Evolutionary conservation across 2,113 vertebrate genomes (phyloP), one percentile per base, ranked within the genome.

Genomic region (Hydrolagus affinis): DNA sequence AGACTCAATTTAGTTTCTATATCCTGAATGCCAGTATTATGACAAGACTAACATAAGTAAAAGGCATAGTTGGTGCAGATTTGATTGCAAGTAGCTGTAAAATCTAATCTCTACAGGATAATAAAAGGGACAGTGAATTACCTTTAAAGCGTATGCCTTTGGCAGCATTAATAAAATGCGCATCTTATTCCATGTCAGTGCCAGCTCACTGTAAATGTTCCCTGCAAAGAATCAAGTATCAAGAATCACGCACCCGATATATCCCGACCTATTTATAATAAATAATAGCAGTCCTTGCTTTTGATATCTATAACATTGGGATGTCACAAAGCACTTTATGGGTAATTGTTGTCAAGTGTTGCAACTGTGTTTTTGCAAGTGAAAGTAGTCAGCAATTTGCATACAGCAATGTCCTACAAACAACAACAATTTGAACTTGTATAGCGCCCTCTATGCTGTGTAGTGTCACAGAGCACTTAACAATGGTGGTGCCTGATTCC

Each of bases 81-180:
- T 80, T 80, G 23, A 80, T 80, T 62, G 15, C 23, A n/a, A 64
- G n/a, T 64, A 28, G 64, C 23, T 64, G 23, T 80, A 64, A 64
- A 64, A 64, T 64, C 59, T 80, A 80, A 80, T 28, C 77, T 64
- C 77, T 64, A 64, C 59, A 64, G 23, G 14, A n/a, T 60, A 80
- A 64, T 80, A 28, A 80, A 64, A 64, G 23, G 23, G 59, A 30
- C 77, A 17, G 15, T 80, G 64, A 80, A 80, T 62, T 28, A 80
- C 14, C 14, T 80, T 64, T 64, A 8, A 23, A 80, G 15, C 25
- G 66, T 19, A 32, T 68, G 15, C 17, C 62, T 66, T 30, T 83
- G 78, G 66, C 25, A 83, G 25, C 10, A 83, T 83, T 25, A 83
- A 83, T 83, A 83, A 83, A 83, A 80, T 28, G 60, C 28, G 7